Evolutionary conservation across 2,113 vertebrate genomes (phyloP).

Genomic region (Nerophis ophidion): DNA sequence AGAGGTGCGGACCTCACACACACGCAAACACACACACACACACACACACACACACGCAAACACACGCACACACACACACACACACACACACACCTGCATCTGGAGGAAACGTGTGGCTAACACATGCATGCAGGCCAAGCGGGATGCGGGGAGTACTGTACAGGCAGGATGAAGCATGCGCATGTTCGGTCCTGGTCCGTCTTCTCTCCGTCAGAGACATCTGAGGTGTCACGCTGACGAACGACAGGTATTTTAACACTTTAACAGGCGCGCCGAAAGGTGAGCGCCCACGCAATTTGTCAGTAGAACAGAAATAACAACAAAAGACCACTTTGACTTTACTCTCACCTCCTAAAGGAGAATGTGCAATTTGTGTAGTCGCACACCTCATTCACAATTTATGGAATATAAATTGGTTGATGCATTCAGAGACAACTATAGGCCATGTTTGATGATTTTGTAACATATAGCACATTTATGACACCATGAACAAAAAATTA

Average conservation of each 20-base stretch:
- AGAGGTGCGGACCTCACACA: slow-evolving; percentile 32
- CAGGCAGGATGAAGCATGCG: slow-evolving; percentile 39
- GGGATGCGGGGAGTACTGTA: slow-evolving; percentile 32
- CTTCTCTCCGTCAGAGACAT: slow-evolving; percentile 28
- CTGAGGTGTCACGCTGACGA: slow-evolving; percentile 42
- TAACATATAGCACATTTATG: background rate
- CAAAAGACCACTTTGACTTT: slow-evolving; percentile 12
- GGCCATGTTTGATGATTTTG: background rate
- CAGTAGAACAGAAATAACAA: slow-evolving; percentile 30
- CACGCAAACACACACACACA: slow-evolving; percentile 20
- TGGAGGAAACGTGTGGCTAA: slow-evolving; percentile 62
- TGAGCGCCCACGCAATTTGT: slow-evolving; percentile 27
- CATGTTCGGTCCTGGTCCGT: slow-evolving; percentile 28
- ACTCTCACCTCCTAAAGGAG: slow-evolving; percentile 19
- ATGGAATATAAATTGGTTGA: background rate
- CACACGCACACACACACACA: slow-evolving; percentile 18
- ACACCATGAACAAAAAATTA: background rate
- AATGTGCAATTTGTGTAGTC: slow-evolving; percentile 8
- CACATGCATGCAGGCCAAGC: slow-evolving; percentile 48
- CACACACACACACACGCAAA: slow-evolving; percentile 21
- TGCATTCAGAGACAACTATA: no score
- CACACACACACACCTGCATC: slow-evolving; percentile 46
- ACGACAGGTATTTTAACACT: slow-evolving; percentile 43
- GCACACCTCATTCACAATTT: no score
- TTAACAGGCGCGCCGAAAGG: slow-evolving; percentile 20